Conservation (phyloP, 2,888 invertebrate species). For the Chouioia cunea region DNA sequence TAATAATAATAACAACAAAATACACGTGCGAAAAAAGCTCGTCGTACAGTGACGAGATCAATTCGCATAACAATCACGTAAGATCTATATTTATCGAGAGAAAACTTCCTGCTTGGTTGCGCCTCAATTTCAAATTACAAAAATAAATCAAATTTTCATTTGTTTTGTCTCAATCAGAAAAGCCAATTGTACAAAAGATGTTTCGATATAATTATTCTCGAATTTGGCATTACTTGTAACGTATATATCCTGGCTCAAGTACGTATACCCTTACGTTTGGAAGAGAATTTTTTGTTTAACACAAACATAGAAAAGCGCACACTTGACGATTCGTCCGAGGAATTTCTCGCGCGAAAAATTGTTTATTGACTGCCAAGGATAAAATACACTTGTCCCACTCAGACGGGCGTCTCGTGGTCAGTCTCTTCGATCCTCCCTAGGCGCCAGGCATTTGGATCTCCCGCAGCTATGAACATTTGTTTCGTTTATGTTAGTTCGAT, state of each 20-base stretch:
- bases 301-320: no score
- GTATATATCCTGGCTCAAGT: no score
- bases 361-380: no score
- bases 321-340: no score
- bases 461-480: conserved; percentile 65
- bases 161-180: conserved; percentile 15
- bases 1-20: conserved; percentile 34
- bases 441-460: conserved; percentile 85
- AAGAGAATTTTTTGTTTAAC: no score
- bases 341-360: no score
- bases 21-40: conserved; percentile 14
- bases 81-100: conserved; percentile 20
- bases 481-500: no score
- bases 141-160: not conserved
- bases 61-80: conserved; percentile 36
- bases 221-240: no score
- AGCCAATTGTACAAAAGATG: no score
- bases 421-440: conserved; percentile 85
- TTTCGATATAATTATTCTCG: no score
- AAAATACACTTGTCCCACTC: conserved; percentile 60
- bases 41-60: conserved; percentile 25
- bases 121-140: not conserved
- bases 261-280: no score
- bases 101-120: not conserved
- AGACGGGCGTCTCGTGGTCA: conserved; percentile 86